These are phyloP conservation scores for Phaethon lepturus DNA, from an alignment of 2,113 vertebrate genomes.

Conservation along the genomic window DNA sequence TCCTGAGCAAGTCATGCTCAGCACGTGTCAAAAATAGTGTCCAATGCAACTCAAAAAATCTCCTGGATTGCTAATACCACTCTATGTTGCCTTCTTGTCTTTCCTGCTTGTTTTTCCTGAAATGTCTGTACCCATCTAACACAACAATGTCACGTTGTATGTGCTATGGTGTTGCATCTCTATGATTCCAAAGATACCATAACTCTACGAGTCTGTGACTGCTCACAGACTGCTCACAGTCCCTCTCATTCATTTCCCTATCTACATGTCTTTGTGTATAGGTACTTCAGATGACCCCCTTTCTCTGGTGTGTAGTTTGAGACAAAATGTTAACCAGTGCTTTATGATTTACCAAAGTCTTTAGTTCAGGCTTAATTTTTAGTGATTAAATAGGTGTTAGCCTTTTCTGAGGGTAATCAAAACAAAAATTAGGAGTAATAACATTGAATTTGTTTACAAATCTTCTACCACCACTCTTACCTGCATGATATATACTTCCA, in stretches of 20 bases:
- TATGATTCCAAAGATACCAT: background rate
- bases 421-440: background rate
- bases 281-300: background rate
- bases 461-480: background rate
- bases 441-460: background rate
- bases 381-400: background rate
- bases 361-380: background rate
- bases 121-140: background rate
- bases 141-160: background rate
- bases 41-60: background rate
- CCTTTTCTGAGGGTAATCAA: background rate
- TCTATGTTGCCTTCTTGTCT: background rate
- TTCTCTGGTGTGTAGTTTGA: background rate
- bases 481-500: background rate
- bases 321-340: background rate
- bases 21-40: background rate
- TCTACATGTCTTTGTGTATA: background rate
- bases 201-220: background rate
- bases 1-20: rapidly evolving
- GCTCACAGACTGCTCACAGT: background rate
- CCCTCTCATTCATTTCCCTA: too few species aligned
- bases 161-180: background rate
- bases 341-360: background rate
- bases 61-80: background rate
- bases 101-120: background rate